phyloP scores from a whole-genome alignment of 2,113 vertebrate species.

The Onychorhynchus coronatus region DNA sequence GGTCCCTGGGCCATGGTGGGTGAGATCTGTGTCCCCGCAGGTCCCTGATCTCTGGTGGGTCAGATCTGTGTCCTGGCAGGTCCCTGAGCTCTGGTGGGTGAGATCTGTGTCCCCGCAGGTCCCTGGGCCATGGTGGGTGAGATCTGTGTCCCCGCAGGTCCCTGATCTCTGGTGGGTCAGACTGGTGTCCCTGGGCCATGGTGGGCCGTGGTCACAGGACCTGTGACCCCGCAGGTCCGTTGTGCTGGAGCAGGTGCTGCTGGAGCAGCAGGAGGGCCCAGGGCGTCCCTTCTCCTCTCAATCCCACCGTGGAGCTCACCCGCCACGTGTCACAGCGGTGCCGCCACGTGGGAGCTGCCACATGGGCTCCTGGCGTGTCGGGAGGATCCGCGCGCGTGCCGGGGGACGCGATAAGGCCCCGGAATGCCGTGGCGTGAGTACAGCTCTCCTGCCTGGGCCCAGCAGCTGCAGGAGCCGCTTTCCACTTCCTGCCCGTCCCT shows the following conservation, averaged over 20 bases:
- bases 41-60: background rate
- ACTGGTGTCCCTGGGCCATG: background rate
- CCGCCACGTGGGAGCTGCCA: background rate
- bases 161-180: background rate
- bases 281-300: background rate
- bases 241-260: background rate
- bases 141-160: background rate
- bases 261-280: background rate
- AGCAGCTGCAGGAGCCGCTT: slow-evolving; percentile 10
- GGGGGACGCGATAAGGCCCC: background rate
- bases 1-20: background rate
- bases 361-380: background rate
- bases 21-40: background rate
- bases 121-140: background rate
- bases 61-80: background rate
- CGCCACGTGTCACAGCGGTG: background rate
- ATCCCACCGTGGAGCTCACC: fast-evolving
- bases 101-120: background rate
- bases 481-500: slow-evolving; percentile 22
- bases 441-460: background rate
- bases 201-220: background rate
- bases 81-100: background rate
- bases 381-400: background rate
- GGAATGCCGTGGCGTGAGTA: background rate
- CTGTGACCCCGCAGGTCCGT: background rate